Conservation (phyloP, 1,140 invertebrate genomes). For the Ceratosolen fusciceps region DNA sequence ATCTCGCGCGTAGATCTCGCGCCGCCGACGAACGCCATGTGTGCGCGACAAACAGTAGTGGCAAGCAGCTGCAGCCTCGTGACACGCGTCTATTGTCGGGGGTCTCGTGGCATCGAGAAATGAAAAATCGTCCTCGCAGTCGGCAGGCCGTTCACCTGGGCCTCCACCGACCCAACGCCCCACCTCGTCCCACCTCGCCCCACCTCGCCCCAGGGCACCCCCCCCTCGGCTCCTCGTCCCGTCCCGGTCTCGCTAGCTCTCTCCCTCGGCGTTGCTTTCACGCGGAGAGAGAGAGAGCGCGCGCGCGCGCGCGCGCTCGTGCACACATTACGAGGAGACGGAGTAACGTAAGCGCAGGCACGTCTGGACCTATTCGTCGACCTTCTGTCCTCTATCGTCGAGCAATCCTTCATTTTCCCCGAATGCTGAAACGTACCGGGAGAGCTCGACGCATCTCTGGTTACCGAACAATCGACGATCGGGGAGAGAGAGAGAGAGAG, state of each 20-base stretch:
- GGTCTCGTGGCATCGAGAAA: constrained; percentile 68
- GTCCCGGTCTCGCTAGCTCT: background rate
- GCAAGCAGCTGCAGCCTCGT: constrained; percentile 56
- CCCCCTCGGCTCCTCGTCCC: constrained; percentile 2
- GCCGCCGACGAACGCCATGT: constrained; percentile 59
- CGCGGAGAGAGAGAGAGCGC: background rate
- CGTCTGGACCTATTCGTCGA: background rate
- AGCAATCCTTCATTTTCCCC: background rate
- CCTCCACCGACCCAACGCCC: constrained; percentile 14
- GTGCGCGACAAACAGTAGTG: constrained; percentile 66
- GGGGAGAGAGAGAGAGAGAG: too few relatives aligned
- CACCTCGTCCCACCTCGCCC: background rate
- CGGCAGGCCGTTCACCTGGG: constrained; percentile 65
- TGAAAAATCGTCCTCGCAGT: constrained; percentile 67
- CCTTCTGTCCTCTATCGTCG: background rate
- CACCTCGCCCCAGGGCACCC: background rate
- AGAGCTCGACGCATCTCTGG: background rate
- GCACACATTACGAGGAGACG: background rate
- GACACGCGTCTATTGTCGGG: constrained; percentile 72
- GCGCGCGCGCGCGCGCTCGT: background rate
- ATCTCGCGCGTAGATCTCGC: constrained; percentile 64
- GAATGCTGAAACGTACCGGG: background rate
- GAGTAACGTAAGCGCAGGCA: background rate
- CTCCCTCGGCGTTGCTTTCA: background rate
- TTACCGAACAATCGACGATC: too few relatives aligned